Percentiles rank a stretch among this genome's conserved stretches.
These are phyloP conservation scores for Microchirus variegatus DNA, from an alignment of 2,797 vertebrate species.

Conservation along the genomic window DNA sequence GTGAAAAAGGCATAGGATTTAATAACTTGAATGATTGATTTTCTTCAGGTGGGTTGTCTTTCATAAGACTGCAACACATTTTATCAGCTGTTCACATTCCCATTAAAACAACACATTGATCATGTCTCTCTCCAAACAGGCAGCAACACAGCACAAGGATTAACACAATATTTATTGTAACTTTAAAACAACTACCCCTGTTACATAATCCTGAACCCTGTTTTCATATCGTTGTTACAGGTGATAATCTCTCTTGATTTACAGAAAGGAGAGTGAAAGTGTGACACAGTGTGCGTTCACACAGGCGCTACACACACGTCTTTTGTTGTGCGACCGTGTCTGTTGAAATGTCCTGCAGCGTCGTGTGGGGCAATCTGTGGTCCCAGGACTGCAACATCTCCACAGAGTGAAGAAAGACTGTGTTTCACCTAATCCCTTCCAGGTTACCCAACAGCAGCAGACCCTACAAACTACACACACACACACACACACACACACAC, in stretches of 20 bases:
- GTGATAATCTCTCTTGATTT: neutral
- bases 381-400: conserved; percentile 82
- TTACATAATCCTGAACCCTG: no score
- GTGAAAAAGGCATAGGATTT: no score
- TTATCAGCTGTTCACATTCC: no score
- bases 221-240: neutral
- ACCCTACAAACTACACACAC: conserved; percentile 29
- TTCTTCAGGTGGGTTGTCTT: no score
- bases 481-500: neutral
- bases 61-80: no score
- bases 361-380: conserved; percentile 84
- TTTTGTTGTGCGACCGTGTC: conserved; percentile 63
- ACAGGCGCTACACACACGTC: conserved; percentile 37
- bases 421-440: conserved; percentile 74
- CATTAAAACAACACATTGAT: no score
- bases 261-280: conserved; percentile 40
- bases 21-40: no score
- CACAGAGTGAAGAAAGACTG: conserved; percentile 81
- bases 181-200: no score
- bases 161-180: no score
- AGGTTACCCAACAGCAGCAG: conserved; percentile 77
- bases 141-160: no score
- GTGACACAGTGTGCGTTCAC: conserved; percentile 14
- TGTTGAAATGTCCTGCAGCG: conserved; percentile 80
- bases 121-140: no score